Percentiles rank a stretch among this genome's conserved stretches.
phyloP scores from a whole-genome alignment of 2,113 vertebrate genomes.

The Onychostoma macrolepis region DNA sequence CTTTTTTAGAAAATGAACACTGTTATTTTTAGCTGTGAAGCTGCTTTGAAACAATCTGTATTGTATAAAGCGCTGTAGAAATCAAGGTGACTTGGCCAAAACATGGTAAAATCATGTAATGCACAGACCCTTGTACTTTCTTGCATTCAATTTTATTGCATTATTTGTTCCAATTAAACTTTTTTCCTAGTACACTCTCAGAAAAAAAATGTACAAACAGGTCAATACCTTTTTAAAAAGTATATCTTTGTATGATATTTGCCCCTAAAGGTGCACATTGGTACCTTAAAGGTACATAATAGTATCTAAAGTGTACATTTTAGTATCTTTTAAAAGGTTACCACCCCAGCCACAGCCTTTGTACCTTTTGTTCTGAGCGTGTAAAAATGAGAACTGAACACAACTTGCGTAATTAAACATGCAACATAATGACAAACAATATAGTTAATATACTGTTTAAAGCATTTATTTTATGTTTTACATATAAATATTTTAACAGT shows the following conservation, averaged over 20 bases:
- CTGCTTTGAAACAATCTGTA: neutral
- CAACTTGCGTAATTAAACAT: neutral
- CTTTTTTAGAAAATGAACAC: too few species aligned
- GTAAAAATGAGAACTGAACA: neutral
- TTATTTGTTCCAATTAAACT: neutral
- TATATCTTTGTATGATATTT: neutral
- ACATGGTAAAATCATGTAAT: neutral
- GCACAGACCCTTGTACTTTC: neutral
- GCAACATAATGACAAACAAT: neutral
- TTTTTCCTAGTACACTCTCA: neutral
- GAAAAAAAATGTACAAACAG: too few species aligned
- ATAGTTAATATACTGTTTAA: neutral
- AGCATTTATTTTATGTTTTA: neutral
- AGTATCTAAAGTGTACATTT: neutral
- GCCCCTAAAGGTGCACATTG: too few species aligned
- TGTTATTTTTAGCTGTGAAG: neutral
- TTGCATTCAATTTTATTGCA: neutral
- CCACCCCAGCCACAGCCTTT: neutral
- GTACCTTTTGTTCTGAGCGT: too few species aligned
- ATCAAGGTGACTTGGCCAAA: neutral
- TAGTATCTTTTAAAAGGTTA: neutral
- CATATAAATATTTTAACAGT: neutral
- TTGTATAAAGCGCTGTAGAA: neutral
- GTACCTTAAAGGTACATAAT: neutral
- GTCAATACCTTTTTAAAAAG: neutral